Evolutionary conservation across 2,888 invertebrate genomes (phyloP).

Genomic region (Diadromus collaris): DNA sequence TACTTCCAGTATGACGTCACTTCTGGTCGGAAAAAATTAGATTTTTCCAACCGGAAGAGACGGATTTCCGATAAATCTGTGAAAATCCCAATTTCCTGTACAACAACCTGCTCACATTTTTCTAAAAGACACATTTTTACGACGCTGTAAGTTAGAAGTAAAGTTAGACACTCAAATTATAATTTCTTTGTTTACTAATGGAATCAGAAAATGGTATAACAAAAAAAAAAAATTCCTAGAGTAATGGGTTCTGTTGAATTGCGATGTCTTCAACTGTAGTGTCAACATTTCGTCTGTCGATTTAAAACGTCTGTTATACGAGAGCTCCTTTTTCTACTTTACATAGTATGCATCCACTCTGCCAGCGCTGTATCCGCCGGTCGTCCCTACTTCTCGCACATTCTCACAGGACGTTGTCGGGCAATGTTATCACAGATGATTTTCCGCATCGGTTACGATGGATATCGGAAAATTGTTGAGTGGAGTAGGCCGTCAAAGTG

Average conservation of each 20-base stretch:
- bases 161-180: not conserved
- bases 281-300: constrained; percentile 15
- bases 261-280: not conserved
- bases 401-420: constrained; percentile 1
- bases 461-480: constrained; percentile 47
- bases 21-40: too few relatives aligned
- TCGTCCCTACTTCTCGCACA: not conserved
- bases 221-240: not conserved
- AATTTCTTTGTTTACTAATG: not conserved
- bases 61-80: too few relatives aligned
- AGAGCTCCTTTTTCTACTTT: not conserved
- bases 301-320: not conserved
- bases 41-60: too few relatives aligned
- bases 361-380: not conserved
- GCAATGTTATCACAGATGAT: constrained; percentile 45
- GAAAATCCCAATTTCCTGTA: too few relatives aligned
- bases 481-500: constrained; percentile 40
- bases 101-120: too few relatives aligned
- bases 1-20: too few relatives aligned
- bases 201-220: not conserved
- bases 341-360: not conserved
- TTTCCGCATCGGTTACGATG: constrained; percentile 50
- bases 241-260: not conserved
- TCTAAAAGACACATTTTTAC: too few relatives aligned
- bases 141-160: too few relatives aligned